Conservation (phyloP, 2,888 invertebrate genomes). For the Drosophila stalkeri region DNA sequence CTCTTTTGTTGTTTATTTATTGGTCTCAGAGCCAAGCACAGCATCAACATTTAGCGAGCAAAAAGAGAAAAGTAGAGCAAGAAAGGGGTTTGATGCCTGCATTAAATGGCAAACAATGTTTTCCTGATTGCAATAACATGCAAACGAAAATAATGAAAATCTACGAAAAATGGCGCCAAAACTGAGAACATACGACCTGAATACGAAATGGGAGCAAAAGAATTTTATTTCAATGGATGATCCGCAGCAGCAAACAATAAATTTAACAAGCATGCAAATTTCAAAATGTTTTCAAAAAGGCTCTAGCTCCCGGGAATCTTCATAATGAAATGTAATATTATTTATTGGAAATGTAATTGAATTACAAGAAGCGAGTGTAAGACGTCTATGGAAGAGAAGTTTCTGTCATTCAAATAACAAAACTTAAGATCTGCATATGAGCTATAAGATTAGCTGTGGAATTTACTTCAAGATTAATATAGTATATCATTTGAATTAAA, state of each 20-base stretch:
- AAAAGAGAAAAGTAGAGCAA: constrained; percentile 16
- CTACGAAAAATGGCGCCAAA: constrained; percentile 65
- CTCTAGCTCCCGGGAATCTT: neutral
- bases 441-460: neutral
- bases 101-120: constrained; percentile 65
- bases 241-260: constrained; percentile 16
- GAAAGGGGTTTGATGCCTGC: constrained; percentile 68
- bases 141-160: constrained; percentile 54
- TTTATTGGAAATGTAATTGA: neutral
- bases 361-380: neutral
- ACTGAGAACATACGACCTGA: constrained; percentile 10
- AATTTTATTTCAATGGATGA: constrained; percentile 8
- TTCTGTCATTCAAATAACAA: too few species aligned
- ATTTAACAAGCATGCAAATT: constrained; percentile 54
- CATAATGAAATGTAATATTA: neutral
- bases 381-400: neutral
- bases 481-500: too few species aligned
- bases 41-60: constrained; percentile 28
- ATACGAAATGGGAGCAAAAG: constrained; percentile 9
- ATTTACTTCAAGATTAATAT: too few species aligned
- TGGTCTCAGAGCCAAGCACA: constrained; percentile 56
- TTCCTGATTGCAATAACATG: constrained; percentile 76
- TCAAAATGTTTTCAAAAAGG: neutral
- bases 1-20: constrained; percentile 80
- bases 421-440: neutral